Conservation (phyloP, 1,140 invertebrate genomes). For the Planococcus citri region DNA sequence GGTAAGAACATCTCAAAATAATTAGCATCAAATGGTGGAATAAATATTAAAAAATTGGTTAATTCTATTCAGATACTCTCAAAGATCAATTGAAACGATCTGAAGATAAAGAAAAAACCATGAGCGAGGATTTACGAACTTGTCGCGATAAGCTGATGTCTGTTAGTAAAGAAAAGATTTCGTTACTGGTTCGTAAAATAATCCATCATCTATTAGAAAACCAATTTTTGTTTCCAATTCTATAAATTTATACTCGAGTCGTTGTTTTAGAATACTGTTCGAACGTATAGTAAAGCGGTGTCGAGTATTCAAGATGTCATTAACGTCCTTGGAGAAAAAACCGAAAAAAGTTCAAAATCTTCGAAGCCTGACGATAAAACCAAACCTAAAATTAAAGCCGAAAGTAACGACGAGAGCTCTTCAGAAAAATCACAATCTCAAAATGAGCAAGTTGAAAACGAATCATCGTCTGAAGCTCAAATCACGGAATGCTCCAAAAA, state of each 20-base stretch:
- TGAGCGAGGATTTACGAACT: not conserved
- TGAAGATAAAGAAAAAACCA: not conserved
- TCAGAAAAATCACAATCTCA: not conserved
- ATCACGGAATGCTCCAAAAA: not conserved
- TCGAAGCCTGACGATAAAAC: slow-evolving; percentile 3
- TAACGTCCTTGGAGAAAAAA: not conserved
- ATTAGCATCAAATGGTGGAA: too few species aligned
- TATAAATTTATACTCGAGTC: too few species aligned
- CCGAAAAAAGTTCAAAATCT: not conserved
- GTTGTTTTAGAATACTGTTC: not conserved
- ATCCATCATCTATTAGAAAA: not conserved
- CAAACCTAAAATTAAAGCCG: not conserved
- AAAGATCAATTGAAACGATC: not conserved
- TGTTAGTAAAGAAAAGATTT: slow-evolving; percentile 3
- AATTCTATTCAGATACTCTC: not conserved
- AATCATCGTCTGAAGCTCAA: not conserved
- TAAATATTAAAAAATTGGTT: not conserved
- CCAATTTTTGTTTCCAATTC: not conserved
- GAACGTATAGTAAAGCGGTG: not conserved
- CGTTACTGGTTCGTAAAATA: not conserved
- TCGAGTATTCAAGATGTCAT: not conserved
- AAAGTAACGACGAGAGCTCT: not conserved
- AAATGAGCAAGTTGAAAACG: not conserved
- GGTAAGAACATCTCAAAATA: slow-evolving; percentile 34
- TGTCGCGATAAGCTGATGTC: not conserved